Percentiles rank a stretch among this genome's conserved stretches.
Conservation (phyloP, 2,797 vertebrate species). For the Salarias fasciatus region DNA sequence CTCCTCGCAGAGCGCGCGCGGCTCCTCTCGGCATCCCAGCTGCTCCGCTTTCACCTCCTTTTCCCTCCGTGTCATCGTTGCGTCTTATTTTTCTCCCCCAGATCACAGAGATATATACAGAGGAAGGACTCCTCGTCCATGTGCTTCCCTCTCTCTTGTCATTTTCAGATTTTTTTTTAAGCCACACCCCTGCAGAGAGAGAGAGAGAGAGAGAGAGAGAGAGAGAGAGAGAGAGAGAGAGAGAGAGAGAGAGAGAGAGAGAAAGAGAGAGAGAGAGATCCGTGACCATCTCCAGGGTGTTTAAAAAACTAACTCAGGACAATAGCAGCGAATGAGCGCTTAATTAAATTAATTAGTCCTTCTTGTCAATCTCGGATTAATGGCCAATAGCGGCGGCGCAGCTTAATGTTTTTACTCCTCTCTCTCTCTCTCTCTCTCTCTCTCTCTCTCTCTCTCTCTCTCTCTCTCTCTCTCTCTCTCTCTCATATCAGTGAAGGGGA, state of each 20-base stretch:
- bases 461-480: slow-evolving; percentile 23
- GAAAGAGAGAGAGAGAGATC: slow-evolving; percentile 63
- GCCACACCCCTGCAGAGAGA: slow-evolving; percentile 70
- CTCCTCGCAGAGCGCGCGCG: slow-evolving; percentile 22
- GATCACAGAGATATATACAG: slow-evolving; percentile 78
- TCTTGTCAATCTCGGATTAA: slow-evolving; percentile 92
- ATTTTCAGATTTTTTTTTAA: slow-evolving; percentile 73
- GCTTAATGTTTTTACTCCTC: slow-evolving; percentile 57
- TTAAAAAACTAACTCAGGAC: slow-evolving; percentile 90
- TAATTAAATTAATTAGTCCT: slow-evolving; percentile 97
- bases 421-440: slow-evolving; percentile 19
- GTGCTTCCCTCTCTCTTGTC: slow-evolving; percentile 77
- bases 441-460: slow-evolving; percentile 38
- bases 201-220: slow-evolving; percentile 46
- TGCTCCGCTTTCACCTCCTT: slow-evolving; percentile 47
- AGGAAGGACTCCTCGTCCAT: slow-evolving; percentile 73
- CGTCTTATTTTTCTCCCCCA: slow-evolving; percentile 53
- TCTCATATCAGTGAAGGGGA: slow-evolving; percentile 75
- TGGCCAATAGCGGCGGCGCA: slow-evolving; percentile 85
- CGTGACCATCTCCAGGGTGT: slow-evolving; percentile 85
- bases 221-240: slow-evolving; percentile 43
- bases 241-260: slow-evolving; percentile 66
- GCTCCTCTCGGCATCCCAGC: slow-evolving; percentile 49
- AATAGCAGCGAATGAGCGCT: slow-evolving; percentile 87
- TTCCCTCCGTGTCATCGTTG: slow-evolving; percentile 59